phyloP scores from a whole-genome alignment of 2,113 vertebrate species.

The Oostethus manadensis region DNA sequence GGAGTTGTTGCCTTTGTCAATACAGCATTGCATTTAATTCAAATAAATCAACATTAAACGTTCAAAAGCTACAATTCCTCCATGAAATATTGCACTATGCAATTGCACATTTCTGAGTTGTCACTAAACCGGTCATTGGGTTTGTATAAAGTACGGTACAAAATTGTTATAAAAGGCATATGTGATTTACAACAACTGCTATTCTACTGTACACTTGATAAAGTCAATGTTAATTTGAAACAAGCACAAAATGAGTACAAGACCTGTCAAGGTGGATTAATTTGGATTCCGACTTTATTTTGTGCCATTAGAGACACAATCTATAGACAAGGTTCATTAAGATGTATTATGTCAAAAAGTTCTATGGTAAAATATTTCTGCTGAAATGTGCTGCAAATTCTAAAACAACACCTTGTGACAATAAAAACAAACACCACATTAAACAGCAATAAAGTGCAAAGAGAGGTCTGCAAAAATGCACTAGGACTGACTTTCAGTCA shows the following conservation, averaged over 20 bases:
- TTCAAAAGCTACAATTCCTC: conserved; percentile 43
- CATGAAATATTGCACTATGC: conserved; percentile 37
- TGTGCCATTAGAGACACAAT: not conserved
- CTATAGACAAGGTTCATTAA: conserved; percentile 18
- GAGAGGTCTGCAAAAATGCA: conserved; percentile 63
- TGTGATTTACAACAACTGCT: conserved; percentile 66
- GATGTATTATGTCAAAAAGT: conserved; percentile 50
- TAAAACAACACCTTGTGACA: conserved; percentile 38
- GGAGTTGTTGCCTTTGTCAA: conserved; percentile 3
- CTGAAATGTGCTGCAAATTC: conserved; percentile 48
- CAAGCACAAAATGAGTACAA: conserved; percentile 48
- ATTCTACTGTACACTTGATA: conserved; percentile 55
- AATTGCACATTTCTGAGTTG: conserved; percentile 37
- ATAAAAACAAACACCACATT: conserved; percentile 52
- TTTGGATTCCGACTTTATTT: conserved; percentile 20
- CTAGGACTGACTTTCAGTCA: conserved; percentile 61
- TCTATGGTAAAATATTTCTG: conserved; percentile 49
- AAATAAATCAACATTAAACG: conserved; percentile 48
- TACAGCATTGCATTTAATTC: not conserved
- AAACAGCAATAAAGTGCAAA: conserved; percentile 68
- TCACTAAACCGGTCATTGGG: conserved; percentile 37
- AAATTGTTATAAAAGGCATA: conserved; percentile 74
- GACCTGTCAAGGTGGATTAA: conserved; percentile 26
- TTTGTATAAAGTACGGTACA: conserved; percentile 60
- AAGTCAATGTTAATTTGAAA: conserved; percentile 39